Percentiles rank a stretch among this genome's conserved stretches.
Conservation (phyloP, 2,888 invertebrate species). For the Coremacera marginata region DNA sequence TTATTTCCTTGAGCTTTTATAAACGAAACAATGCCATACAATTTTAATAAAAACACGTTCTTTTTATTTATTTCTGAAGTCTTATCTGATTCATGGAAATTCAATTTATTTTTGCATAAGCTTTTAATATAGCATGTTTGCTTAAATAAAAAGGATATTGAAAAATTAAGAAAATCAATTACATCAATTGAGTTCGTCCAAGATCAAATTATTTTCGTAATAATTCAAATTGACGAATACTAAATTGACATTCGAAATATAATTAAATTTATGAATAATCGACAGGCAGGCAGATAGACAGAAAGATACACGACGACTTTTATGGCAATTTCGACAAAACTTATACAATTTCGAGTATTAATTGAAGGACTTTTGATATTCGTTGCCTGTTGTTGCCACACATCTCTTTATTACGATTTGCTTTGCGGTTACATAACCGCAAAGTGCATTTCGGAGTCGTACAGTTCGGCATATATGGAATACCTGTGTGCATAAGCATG, state of each 20-base stretch:
- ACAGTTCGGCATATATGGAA: background rate
- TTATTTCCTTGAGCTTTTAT: too few relatives aligned
- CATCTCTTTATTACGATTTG: background rate
- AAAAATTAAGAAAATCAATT: too few relatives aligned
- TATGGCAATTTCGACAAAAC: conserved; percentile 28
- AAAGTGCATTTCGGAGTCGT: conserved; percentile 36
- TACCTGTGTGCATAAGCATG: background rate
- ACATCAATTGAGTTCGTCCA: too few relatives aligned
- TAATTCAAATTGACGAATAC: too few relatives aligned
- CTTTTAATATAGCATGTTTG: too few relatives aligned
- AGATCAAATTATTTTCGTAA: too few relatives aligned
- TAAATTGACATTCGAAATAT: conserved; percentile 7
- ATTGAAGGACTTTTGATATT: conserved; percentile 37
- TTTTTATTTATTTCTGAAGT: too few relatives aligned
- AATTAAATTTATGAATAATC: conserved; percentile 17
- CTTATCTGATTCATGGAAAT: too few relatives aligned
- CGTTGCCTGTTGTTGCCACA: conserved; percentile 3
- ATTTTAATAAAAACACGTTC: too few relatives aligned
- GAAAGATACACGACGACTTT: background rate
- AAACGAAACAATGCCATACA: too few relatives aligned
- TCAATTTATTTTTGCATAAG: too few relatives aligned
- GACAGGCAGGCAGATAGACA: background rate
- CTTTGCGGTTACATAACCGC: conserved; percentile 44
- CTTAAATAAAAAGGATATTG: too few relatives aligned
- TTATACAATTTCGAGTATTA: conserved; percentile 25